Conservation (phyloP, 2,113 vertebrate species). For the Indicator maculatus region DNA sequence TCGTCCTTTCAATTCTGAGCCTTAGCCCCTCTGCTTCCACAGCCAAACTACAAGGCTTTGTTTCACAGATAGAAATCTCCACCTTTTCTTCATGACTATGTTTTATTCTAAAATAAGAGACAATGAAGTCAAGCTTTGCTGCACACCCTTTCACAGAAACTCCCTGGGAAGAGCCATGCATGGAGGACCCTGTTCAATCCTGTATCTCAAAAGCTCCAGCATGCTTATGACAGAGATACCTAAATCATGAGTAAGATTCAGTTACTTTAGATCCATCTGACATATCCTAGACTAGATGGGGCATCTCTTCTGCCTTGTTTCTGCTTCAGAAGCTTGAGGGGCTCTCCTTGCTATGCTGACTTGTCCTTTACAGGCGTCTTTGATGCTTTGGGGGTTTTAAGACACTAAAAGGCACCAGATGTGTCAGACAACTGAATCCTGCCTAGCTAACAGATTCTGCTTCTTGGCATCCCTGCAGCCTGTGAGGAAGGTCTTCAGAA, state of each 20-base stretch:
- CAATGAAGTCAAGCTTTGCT: not conserved
- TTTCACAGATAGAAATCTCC: not conserved
- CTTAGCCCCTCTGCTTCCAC: not conserved
- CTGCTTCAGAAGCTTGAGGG: not conserved
- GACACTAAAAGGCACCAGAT: not conserved
- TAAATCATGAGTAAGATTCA: not conserved
- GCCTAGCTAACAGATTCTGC: too few species aligned
- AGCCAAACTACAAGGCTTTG: not conserved
- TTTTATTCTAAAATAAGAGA: not conserved
- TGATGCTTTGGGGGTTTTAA: fast-evolving
- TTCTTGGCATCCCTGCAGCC: not conserved
- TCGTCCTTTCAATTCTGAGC: not conserved
- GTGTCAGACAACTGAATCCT: not conserved
- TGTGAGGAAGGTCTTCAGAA: not conserved
- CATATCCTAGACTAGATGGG: too few species aligned
- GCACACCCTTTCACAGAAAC: not conserved
- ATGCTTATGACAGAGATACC: not conserved
- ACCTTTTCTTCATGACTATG: not conserved
- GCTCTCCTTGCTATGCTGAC: not conserved
- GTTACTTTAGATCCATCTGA: not conserved
- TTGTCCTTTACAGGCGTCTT: too few species aligned
- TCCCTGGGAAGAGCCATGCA: not conserved
- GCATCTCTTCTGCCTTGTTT: not conserved
- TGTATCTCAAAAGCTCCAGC: not conserved
- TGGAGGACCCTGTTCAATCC: not conserved